These are phyloP conservation scores for Lepidurus packardi DNA, from an alignment of 1,140 invertebrate species.

Conservation along the genomic window DNA sequence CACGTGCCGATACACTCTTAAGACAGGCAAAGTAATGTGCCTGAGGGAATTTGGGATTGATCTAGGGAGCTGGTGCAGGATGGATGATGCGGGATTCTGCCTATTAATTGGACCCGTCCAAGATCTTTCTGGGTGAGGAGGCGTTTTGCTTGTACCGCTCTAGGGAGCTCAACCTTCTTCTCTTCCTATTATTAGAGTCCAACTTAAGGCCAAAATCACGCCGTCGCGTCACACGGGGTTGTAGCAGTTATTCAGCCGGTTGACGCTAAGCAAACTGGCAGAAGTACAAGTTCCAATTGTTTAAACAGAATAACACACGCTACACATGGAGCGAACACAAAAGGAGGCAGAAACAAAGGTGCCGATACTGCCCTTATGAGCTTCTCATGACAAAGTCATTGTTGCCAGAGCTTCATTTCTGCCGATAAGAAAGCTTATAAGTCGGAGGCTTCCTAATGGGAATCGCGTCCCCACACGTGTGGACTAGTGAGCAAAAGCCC, in stretches of 20 bases:
- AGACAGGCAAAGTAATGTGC: neutral
- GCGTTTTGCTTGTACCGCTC: neutral
- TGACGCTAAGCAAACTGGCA: neutral
- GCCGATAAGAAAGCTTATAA: neutral
- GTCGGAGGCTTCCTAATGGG: neutral
- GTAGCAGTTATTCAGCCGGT: neutral
- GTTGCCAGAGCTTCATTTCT: neutral
- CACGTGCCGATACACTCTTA: neutral
- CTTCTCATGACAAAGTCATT: neutral
- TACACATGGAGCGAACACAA: too few species aligned
- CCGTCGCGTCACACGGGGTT: neutral
- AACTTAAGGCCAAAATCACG: neutral
- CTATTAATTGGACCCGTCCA: neutral
- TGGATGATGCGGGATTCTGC: neutral
- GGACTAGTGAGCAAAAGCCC: neutral
- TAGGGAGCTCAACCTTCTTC: neutral
- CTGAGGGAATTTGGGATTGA: neutral
- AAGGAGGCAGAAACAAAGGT: too few species aligned
- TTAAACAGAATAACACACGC: too few species aligned
- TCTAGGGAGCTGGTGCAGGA: neutral
- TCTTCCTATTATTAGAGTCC: neutral
- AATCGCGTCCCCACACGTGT: neutral
- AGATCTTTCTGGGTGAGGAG: neutral
- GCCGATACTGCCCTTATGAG: too few species aligned
- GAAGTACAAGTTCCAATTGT: too few species aligned